Percentiles rank a stretch among this genome's conserved stretches.
phyloP scores from a whole-genome alignment of 2,888 invertebrate species.

The Drosophila infuscata region DNA sequence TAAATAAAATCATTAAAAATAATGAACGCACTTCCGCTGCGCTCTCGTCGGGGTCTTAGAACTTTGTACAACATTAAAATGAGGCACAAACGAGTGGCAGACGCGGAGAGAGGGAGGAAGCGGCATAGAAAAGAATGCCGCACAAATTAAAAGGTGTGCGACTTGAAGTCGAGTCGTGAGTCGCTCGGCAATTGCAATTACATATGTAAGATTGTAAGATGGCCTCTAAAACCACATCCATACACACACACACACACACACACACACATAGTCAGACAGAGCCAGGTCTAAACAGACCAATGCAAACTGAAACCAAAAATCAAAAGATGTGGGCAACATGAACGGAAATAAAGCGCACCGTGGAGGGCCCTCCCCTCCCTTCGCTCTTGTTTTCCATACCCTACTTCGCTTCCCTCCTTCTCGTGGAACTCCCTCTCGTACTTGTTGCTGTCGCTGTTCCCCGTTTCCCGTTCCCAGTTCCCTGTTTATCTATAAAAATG shows the following conservation, averaged over 20 bases:
- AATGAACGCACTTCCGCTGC: constrained; percentile 77
- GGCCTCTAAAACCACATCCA: constrained; percentile 27
- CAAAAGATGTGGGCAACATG: constrained; percentile 68
- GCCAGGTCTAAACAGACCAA: constrained; percentile 28
- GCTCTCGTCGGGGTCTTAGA: constrained; percentile 68
- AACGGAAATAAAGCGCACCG: constrained; percentile 68
- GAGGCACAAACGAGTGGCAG: constrained; percentile 37
- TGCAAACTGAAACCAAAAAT: constrained; percentile 44
- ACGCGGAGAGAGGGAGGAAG: neutral
- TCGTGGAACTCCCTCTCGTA: neutral
- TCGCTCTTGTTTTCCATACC: neutral
- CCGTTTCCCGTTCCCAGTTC: neutral
- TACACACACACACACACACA: neutral
- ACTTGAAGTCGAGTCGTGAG: constrained; percentile 67
- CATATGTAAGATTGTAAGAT: constrained; percentile 65
- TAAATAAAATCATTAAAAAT: constrained; percentile 80
- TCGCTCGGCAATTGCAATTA: constrained; percentile 70
- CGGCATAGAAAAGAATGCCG: constrained; percentile 54
- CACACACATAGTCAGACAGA: neutral
- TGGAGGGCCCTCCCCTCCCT: constrained; percentile 4
- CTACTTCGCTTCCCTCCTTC: neutral
- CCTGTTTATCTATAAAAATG: constrained; percentile 55
- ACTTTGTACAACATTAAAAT: constrained; percentile 73
- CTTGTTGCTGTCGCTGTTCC: constrained; percentile 1
- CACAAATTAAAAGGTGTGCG: constrained; percentile 76